A percentile compares a stretch with the other conserved stretches of the same genome.
Conservation (phyloP, 2,888 invertebrate genomes). For the Heliothis peltigera region DNA sequence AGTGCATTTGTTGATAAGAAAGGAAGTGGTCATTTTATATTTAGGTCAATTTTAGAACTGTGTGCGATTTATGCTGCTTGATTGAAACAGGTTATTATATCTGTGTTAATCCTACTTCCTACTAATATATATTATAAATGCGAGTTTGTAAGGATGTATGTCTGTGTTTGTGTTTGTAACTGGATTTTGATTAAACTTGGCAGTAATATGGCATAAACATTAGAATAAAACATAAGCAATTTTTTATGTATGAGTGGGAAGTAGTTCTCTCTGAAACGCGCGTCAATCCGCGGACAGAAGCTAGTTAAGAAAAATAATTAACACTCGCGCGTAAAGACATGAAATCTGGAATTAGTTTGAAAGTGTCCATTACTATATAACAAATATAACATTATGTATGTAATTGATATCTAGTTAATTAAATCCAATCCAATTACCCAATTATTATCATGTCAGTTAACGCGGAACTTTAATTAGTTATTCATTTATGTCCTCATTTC, state of each 20-base stretch:
- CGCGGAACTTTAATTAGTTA: not conserved
- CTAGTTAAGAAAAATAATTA: not conserved
- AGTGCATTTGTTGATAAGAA: slow-evolving; percentile 14
- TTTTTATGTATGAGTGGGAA: too few relatives aligned
- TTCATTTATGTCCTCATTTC: not conserved
- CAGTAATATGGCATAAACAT: too few relatives aligned
- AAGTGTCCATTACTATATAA: not conserved
- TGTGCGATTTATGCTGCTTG: not conserved
- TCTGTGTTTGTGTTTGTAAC: too few relatives aligned
- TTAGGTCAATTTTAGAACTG: not conserved
- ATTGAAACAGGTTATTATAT: not conserved
- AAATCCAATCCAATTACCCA: not conserved
- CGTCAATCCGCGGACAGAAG: too few relatives aligned
- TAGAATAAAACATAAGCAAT: too few relatives aligned
- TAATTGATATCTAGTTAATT: not conserved
- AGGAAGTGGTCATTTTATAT: not conserved
- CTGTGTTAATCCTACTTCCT: not conserved
- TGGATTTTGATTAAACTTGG: too few relatives aligned
- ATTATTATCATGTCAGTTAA: too few relatives aligned
- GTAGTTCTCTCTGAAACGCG: too few relatives aligned
- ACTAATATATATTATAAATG: too few relatives aligned
- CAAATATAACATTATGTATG: not conserved
- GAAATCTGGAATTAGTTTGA: not conserved
- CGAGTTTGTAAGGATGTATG: too few relatives aligned
- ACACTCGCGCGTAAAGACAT: not conserved